Percentiles rank a stretch among this genome's conserved stretches.
These are phyloP conservation scores for Liasis olivaceus DNA, from an alignment of 2,797 vertebrate species.

Conservation along the genomic window DNA sequence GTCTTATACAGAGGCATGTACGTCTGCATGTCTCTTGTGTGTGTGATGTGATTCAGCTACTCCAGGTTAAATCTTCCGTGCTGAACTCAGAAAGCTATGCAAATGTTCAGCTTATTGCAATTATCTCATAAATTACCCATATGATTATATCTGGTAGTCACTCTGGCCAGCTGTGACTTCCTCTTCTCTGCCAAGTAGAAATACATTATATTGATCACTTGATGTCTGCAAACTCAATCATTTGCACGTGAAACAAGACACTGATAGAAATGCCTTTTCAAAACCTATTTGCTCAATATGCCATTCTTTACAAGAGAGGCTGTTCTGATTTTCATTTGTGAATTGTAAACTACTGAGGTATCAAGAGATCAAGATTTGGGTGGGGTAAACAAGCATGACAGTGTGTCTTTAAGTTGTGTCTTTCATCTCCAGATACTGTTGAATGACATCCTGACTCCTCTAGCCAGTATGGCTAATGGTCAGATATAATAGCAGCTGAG, in stretches of 20 bases:
- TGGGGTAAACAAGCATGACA: background rate
- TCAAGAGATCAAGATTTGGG: background rate
- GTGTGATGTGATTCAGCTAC: background rate
- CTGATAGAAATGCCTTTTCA: background rate
- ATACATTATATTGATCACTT: background rate
- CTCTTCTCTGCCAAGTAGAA: background rate
- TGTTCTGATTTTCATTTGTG: background rate
- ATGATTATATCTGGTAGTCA: background rate
- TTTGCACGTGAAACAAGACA: background rate
- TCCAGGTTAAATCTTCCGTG: background rate
- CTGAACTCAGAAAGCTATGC: background rate
- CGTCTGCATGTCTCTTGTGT: background rate
- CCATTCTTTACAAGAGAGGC: background rate
- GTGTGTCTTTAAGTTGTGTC: background rate
- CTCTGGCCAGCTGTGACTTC: background rate
- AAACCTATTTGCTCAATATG: background rate
- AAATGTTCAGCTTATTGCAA: background rate
- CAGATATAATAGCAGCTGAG: background rate
- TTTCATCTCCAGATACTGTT: background rate
- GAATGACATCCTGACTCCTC: background rate
- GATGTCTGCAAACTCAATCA: background rate
- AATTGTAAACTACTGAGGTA: background rate
- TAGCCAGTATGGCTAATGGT: background rate
- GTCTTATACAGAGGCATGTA: background rate
- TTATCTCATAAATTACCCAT: background rate